A percentile compares a stretch with the other conserved stretches of the same genome.
phyloP scores from a whole-genome alignment of 2,888 invertebrate species.

The Cerceris rybyensis region DNA sequence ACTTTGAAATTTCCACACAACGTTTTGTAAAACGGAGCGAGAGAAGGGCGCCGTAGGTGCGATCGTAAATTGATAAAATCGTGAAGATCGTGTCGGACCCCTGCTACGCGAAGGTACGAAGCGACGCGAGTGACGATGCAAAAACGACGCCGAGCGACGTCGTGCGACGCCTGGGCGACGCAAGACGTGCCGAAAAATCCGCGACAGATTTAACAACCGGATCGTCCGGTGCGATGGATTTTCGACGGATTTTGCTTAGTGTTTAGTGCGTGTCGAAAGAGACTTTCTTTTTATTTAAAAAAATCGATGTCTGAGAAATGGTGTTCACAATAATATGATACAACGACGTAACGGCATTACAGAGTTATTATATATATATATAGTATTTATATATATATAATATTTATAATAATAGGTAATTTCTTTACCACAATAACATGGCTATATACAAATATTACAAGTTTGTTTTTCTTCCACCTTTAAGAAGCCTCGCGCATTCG shows the following conservation, averaged over 20 bases:
- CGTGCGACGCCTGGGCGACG: no score
- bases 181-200: slow-evolving; percentile 23
- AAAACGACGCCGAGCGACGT: not conserved
- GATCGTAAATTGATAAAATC: not conserved
- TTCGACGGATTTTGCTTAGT: slow-evolving; percentile 57
- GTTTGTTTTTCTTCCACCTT: slow-evolving; percentile 29
- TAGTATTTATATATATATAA: slow-evolving; percentile 51
- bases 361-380: slow-evolving; percentile 62
- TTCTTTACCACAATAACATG: slow-evolving; percentile 64
- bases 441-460: slow-evolving; percentile 73
- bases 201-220: slow-evolving; percentile 5
- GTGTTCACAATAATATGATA: slow-evolving; percentile 80
- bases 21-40: not conserved
- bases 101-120: slow-evolving; percentile 7
- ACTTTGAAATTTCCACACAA: no score
- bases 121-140: slow-evolving; percentile 1
- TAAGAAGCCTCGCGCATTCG: slow-evolving; percentile 34
- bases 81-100: not conserved
- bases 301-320: slow-evolving; percentile 81
- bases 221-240: slow-evolving; percentile 34
- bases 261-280: slow-evolving; percentile 63
- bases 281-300: slow-evolving; percentile 77
- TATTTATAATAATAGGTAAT: slow-evolving; percentile 62
- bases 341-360: slow-evolving; percentile 78
- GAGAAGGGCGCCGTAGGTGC: not conserved